Percentiles rank a stretch among this genome's conserved stretches.
Conservation (phyloP, 2,113 vertebrate genomes). For the Carettochelys insculpta region DNA sequence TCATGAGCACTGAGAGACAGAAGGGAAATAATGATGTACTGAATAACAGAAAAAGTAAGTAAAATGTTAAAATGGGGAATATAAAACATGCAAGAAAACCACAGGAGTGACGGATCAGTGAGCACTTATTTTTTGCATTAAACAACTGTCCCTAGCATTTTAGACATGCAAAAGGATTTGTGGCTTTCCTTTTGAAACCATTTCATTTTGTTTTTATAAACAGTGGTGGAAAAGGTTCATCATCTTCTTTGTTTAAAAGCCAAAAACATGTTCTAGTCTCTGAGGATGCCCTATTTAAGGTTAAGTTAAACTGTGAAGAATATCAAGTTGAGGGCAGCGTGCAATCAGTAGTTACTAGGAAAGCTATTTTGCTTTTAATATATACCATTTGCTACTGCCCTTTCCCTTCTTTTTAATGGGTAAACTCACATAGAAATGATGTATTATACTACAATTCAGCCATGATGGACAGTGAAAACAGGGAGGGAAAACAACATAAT, state of each 20-base stretch:
- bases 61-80: neutral
- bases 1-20: neutral
- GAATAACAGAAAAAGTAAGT: rapidly evolving
- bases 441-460: conserved; percentile 57
- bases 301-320: neutral
- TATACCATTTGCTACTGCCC: neutral
- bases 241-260: conserved; percentile 21
- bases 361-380: conserved; percentile 48
- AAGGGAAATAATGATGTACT: neutral
- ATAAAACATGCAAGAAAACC: neutral
- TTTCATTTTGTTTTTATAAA: conserved; percentile 2
- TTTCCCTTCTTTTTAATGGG: conserved; percentile 18
- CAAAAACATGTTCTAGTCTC: conserved; percentile 8
- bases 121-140: neutral
- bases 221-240: neutral
- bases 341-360: conserved; percentile 16
- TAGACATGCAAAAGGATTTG: neutral
- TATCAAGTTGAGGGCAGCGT: conserved; percentile 14
- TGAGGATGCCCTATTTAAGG: neutral
- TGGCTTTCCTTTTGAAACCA: neutral
- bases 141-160: neutral
- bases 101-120: neutral
- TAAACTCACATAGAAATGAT: conserved; percentile 48
- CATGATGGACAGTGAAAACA: conserved; percentile 48
- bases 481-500: conserved; percentile 54